phyloP scores from a whole-genome alignment of 2,888 invertebrate genomes.

The Cheilosia vulpina region DNA sequence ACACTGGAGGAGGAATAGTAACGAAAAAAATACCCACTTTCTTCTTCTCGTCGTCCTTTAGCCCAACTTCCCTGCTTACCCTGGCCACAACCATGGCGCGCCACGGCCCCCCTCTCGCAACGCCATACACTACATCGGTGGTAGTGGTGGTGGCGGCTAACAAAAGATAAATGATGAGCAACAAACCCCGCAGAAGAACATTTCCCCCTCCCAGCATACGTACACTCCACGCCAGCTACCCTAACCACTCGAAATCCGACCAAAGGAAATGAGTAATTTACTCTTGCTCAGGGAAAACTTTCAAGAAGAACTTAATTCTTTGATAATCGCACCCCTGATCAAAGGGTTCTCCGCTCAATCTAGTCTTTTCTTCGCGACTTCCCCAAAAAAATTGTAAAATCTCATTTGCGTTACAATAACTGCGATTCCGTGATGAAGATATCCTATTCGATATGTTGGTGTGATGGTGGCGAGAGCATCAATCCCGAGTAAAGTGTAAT shows the following conservation, averaged over 20 bases:
- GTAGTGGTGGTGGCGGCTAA: slow-evolving; percentile 47
- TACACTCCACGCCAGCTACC: background rate
- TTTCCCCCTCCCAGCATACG: slow-evolving; percentile 19
- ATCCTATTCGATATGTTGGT: slow-evolving; percentile 63
- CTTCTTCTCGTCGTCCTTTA: slow-evolving; percentile 45
- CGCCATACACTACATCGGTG: background rate
- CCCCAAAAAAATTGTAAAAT: slow-evolving; percentile 52
- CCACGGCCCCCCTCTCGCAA: background rate
- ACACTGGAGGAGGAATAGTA: slow-evolving; percentile 30
- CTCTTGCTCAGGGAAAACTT: slow-evolving; percentile 66
- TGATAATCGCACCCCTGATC: slow-evolving; percentile 73
- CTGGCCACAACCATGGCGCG: background rate
- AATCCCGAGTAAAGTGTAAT: slow-evolving; percentile 63
- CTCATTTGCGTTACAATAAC: slow-evolving; percentile 75
- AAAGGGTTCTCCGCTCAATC: slow-evolving; percentile 59
- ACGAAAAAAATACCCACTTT: slow-evolving; percentile 64
- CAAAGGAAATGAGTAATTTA: slow-evolving; percentile 74
- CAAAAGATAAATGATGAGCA: slow-evolving; percentile 75
- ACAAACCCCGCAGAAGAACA: slow-evolving; percentile 65
- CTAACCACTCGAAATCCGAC: slow-evolving; percentile 54
- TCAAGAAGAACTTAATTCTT: slow-evolving; percentile 70
- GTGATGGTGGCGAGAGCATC: slow-evolving; percentile 30
- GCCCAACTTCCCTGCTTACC: background rate
- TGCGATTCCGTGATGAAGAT: slow-evolving; percentile 66
- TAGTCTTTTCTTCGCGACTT: slow-evolving; percentile 33